Percentiles rank a stretch among this genome's conserved stretches.
phyloP scores from a whole-genome alignment of 2,888 invertebrate species.

The Boloria euphrosyne region DNA sequence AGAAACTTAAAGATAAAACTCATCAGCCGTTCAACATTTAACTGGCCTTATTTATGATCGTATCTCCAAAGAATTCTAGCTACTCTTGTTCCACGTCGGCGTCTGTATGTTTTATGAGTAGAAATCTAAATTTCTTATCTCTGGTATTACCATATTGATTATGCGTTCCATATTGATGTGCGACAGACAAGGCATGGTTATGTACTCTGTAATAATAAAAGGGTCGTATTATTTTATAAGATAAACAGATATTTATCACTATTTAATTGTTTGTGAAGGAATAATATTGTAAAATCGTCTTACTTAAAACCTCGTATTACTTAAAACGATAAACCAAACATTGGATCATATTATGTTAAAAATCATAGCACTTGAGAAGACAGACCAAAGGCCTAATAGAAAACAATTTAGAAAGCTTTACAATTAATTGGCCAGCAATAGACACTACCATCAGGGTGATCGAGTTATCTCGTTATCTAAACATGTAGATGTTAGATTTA shows the following conservation, averaged over 20 bases:
- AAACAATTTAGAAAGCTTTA: constrained; percentile 36
- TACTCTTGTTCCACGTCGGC: constrained; percentile 66
- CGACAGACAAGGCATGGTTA: constrained; percentile 54
- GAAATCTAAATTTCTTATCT: constrained; percentile 75
- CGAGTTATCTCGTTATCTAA: constrained; percentile 75
- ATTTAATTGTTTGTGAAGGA: neutral
- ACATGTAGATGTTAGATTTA: constrained; percentile 62
- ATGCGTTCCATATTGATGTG: constrained; percentile 72
- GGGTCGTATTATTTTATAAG: neutral
- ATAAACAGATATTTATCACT: too few species aligned
- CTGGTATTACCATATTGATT: constrained; percentile 79
- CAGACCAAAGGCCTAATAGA: neutral
- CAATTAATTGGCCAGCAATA: constrained; percentile 37
- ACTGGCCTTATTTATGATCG: constrained; percentile 65
- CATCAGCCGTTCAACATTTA: constrained; percentile 56
- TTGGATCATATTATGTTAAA: neutral
- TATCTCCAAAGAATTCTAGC: constrained; percentile 68
- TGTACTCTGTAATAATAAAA: constrained; percentile 11
- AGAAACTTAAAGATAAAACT: constrained; percentile 56
- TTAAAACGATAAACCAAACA: too few species aligned
- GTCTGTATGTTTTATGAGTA: constrained; percentile 64
- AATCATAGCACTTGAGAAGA: neutral
- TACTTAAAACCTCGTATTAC: too few species aligned
- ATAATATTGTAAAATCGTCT: too few species aligned
- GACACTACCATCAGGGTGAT: constrained; percentile 59